Evolutionary conservation across 1,140 invertebrate species (phyloP).

Genomic region (Lordiphosa clarofinis): DNA sequence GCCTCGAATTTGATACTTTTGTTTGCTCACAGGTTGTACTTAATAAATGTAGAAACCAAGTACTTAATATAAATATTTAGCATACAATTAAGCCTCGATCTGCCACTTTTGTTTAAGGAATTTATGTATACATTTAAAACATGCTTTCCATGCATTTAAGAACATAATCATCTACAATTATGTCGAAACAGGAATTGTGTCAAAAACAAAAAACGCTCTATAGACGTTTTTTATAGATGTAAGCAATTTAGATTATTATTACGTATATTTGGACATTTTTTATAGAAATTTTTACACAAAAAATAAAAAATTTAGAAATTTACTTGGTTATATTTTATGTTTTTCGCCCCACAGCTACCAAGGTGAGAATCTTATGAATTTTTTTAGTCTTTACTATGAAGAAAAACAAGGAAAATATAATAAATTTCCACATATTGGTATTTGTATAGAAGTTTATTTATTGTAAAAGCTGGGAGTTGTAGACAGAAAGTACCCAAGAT

Average conservation of each 20-base stretch:
- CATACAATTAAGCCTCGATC: conserved; percentile 32
- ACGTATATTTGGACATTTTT: conserved; percentile 29
- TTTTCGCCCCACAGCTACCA: too few species aligned
- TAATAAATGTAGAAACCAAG: conserved; percentile 34
- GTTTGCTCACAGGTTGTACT: conserved; percentile 51
- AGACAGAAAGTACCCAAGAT: too few species aligned
- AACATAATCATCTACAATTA: conserved; percentile 11
- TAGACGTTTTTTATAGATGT: conserved; percentile 26
- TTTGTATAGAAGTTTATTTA: too few species aligned
- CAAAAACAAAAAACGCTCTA: conserved; percentile 34
- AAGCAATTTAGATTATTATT: conserved; percentile 20
- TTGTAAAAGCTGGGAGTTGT: too few species aligned
- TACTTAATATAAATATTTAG: conserved; percentile 38
- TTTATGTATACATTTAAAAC: neutral
- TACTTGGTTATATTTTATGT: too few species aligned
- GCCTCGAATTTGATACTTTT: conserved; percentile 20
- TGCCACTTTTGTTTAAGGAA: conserved; percentile 36
- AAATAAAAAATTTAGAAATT: conserved; percentile 8
- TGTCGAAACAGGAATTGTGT: conserved; percentile 22
- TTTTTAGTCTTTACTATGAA: too few species aligned
- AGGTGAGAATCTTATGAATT: too few species aligned
- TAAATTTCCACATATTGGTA: too few species aligned
- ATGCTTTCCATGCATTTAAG: conserved; percentile 34
- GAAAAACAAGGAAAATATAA: too few species aligned
- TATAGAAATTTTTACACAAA: conserved; percentile 33